Conservation (phyloP, 1,140 invertebrate species). For the Drosophila carrolli region DNA sequence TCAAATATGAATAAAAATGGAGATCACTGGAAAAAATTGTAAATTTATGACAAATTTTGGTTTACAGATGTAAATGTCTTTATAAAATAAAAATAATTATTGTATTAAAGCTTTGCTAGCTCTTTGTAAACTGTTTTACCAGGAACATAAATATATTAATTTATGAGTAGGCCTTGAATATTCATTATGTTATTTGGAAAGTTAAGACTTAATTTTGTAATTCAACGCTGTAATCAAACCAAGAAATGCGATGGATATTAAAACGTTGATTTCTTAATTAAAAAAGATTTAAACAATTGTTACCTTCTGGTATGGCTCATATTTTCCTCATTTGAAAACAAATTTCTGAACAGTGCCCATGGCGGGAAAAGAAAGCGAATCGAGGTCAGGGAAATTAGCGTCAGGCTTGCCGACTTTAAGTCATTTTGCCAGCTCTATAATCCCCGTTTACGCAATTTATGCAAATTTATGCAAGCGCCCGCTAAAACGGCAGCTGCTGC, state of each 20-base stretch:
- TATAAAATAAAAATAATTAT: too few species aligned
- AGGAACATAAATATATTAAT: too few species aligned
- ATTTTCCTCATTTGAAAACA: not conserved
- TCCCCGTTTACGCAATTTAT: constrained; percentile 52
- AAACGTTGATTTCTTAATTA: too few species aligned
- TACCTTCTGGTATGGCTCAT: not conserved
- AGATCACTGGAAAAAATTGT: constrained; percentile 5
- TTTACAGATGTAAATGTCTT: too few species aligned
- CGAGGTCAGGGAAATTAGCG: constrained; percentile 72
- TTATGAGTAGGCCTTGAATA: too few species aligned
- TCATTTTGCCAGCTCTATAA: constrained; percentile 48
- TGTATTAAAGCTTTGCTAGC: too few species aligned
- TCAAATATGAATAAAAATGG: constrained; percentile 46
- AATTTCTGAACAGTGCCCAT: constrained; percentile 9
- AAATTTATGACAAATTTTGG: too few species aligned
- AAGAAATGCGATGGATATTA: too few species aligned
- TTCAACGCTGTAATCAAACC: too few species aligned
- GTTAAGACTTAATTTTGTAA: too few species aligned
- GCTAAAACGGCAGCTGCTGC: constrained; percentile 46
- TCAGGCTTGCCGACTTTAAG: constrained; percentile 53
- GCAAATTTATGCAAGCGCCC: constrained; percentile 59
- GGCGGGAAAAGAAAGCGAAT: constrained; percentile 15
- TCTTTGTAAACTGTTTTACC: too few species aligned
- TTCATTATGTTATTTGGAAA: too few species aligned
- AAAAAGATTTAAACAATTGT: not conserved